Base-by-base conservation (phyloP, 2,888 invertebrate species). In the Eretmocerus hayati region DNA sequence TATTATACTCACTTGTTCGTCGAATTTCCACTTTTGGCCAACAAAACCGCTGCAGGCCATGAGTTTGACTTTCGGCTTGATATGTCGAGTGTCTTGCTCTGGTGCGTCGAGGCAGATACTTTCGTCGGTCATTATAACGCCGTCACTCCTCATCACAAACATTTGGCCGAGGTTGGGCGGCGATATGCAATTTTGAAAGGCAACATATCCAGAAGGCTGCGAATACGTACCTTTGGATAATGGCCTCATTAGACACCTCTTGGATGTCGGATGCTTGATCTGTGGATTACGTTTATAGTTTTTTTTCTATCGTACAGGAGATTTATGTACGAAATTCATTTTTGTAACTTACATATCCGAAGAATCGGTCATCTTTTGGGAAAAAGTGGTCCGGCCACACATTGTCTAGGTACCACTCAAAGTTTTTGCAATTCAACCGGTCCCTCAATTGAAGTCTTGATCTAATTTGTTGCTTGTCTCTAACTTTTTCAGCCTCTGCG, bases 381-480 rank as follows among this genome's bases (percentile, higher is more conserved):
- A 97, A 88, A 69, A 95, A 97, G 66, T 97, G 88, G 65, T 95
- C 89, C 0, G 94, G 94, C 91, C 96, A 99, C 20, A 99, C 81
- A 62, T 89, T 90, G 46, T 90, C 83, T 58, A 99, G 75, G 71
- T 94, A 99, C 96, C 96, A 96, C 43, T 83, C 79, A 64, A 96
- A 96, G 58, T 80, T 81, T 72, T 91, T 88, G 69, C 95, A 95
- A 16, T 85, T 73, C 31, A 94, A 74, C 55, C 75, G 78, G 54
- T 85, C 76, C 2, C 85, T 75, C 33, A 96, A 71, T 21, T 80
- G 79, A 13, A 87, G 59, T 45, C 97, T 71, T 5, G 76, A 74
- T 36, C 74, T 66, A 13, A 83, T 72, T 59, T 77, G 76, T 59
- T 88, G 85, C 46, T 77, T 74, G 41, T 81, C 77, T 21, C 79